Evolutionary conservation across 1,140 invertebrate species (phyloP).

Genomic region (Rhyzopertha dominica): DNA sequence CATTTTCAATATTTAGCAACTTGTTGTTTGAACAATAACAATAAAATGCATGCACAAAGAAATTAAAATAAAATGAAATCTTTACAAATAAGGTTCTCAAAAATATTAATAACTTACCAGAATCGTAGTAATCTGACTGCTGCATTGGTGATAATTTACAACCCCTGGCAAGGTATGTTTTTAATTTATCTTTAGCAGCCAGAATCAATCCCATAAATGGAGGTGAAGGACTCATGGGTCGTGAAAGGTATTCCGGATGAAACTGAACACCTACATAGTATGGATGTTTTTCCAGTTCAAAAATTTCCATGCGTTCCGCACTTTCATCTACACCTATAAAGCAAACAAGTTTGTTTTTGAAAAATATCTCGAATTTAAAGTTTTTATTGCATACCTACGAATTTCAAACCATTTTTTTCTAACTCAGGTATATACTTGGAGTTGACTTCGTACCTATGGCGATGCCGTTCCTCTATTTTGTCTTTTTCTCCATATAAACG

Average conservation of each 20-base stretch:
- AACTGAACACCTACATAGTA: slow-evolving; percentile 96
- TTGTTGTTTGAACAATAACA: slow-evolving; percentile 10
- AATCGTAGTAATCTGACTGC: slow-evolving; percentile 36
- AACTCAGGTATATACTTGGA: slow-evolving; percentile 74
- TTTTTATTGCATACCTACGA: slow-evolving; percentile 66
- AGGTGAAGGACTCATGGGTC: slow-evolving; percentile 89
- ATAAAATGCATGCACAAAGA: slow-evolving; percentile 7
- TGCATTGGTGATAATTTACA: slow-evolving; percentile 46
- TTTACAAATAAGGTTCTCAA: neutral
- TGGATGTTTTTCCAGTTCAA: slow-evolving; percentile 69
- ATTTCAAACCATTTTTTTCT: slow-evolving; percentile 79
- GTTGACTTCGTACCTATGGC: slow-evolving; percentile 96
- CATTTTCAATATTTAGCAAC: no score
- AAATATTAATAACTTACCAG: slow-evolving; percentile 20
- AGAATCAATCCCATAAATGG: slow-evolving; percentile 93
- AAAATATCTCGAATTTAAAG: slow-evolving; percentile 4
- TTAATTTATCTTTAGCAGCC: slow-evolving; percentile 73
- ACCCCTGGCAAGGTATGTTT: slow-evolving; percentile 63
- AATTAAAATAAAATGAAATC: slow-evolving; percentile 9
- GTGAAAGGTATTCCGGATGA: slow-evolving; percentile 95
- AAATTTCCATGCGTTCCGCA: slow-evolving; percentile 80
- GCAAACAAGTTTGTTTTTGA: slow-evolving; percentile 10
- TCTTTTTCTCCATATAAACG: slow-evolving; percentile 80
- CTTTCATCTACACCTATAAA: slow-evolving; percentile 59
- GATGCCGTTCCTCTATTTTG: slow-evolving; percentile 89